A percentile compares a stretch with the other conserved stretches of the same genome.
phyloP scores from a whole-genome alignment of 2,797 vertebrate species.

The Megalops cyprinoides region DNA sequence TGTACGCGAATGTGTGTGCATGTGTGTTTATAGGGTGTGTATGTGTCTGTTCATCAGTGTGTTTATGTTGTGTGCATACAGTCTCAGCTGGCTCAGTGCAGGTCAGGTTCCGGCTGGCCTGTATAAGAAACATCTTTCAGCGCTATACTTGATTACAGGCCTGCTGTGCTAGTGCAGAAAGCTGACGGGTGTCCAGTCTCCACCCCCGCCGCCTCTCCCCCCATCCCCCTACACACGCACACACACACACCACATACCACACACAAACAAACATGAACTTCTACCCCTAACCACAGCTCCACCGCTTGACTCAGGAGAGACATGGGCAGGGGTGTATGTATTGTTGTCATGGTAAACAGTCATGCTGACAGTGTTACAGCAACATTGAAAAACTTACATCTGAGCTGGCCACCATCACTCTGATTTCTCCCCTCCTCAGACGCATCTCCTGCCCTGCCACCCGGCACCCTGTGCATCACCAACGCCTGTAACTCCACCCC shows the following conservation, averaged over 20 bases:
- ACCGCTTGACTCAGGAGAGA: neutral
- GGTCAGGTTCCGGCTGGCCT: slow-evolving; percentile 24
- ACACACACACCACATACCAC: neutral
- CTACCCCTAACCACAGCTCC: neutral
- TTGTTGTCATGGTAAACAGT: neutral
- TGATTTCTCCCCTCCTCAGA: neutral
- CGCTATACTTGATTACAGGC: slow-evolving; percentile 33
- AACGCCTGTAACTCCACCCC: neutral
- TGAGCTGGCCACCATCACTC: neutral
- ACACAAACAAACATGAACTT: neutral
- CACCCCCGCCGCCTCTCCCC: neutral
- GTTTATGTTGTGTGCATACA: neutral
- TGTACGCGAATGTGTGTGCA: neutral
- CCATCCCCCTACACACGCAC: neutral
- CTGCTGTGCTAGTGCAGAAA: neutral
- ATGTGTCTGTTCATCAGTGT: neutral
- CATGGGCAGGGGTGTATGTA: too few relatives aligned
- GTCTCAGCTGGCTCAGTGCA: slow-evolving; percentile 4
- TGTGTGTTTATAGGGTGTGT: neutral
- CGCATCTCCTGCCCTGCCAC: too few relatives aligned
- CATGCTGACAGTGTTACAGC: neutral
- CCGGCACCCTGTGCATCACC: neutral
- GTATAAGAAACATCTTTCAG: slow-evolving; percentile 34
- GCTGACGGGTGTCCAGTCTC: slow-evolving; percentile 22
- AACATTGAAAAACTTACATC: neutral